Conservation (phyloP, 2,797 vertebrate genomes). For the Petrocephalus sullivani region DNA sequence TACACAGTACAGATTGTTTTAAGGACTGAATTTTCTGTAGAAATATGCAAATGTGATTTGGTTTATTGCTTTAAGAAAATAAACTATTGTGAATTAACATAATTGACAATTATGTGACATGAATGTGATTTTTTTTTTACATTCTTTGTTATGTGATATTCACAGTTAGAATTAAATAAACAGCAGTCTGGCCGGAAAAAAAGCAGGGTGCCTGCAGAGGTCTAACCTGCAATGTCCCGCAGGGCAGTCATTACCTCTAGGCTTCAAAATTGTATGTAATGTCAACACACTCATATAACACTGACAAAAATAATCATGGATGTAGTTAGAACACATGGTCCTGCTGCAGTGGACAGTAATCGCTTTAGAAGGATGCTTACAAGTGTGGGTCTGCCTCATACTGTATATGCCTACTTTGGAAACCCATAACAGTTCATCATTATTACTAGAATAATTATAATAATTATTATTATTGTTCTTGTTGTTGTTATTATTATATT, state of each 20-base stretch:
- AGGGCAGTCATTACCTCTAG: background rate
- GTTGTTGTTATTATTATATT: no score
- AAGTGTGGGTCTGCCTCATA: background rate
- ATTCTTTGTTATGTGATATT: background rate
- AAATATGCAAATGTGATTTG: background rate
- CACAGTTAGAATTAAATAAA: background rate
- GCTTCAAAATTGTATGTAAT: background rate
- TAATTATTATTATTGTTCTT: background rate
- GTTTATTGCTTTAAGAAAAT: background rate
- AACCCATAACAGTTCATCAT: background rate
- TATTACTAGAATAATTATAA: background rate
- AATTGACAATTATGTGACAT: background rate
- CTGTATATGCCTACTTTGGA: background rate
- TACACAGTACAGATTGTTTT: background rate
- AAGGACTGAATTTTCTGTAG: background rate
- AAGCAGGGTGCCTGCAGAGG: background rate
- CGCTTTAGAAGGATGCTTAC: background rate
- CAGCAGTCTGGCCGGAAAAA: background rate
- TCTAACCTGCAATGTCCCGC: background rate
- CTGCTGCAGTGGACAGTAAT: background rate
- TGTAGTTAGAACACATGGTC: background rate
- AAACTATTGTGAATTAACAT: background rate
- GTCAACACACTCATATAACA: conserved; percentile 6
- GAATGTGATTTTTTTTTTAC: background rate
- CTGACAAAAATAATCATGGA: background rate